Evolutionary conservation across 2,113 vertebrate species (phyloP).

Genomic region (Mellivora capensis): DNA sequence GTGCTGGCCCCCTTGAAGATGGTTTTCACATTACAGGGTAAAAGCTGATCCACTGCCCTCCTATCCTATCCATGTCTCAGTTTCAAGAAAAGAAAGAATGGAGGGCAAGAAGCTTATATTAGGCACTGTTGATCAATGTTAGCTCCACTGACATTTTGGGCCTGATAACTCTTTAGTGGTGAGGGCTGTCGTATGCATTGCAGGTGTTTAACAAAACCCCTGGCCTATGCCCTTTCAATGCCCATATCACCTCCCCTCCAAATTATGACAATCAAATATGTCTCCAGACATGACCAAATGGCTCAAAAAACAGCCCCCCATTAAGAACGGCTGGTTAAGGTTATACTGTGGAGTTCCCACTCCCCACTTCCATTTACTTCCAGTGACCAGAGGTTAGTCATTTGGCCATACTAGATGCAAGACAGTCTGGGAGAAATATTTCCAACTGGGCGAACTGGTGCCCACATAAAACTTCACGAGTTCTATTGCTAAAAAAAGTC

Average conservation of each 20-base stretch:
- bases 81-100: not conserved
- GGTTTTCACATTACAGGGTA: not conserved
- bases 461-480: not conserved
- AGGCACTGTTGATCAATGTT: not conserved
- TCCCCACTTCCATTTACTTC: not conserved
- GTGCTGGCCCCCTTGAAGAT: not conserved
- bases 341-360: not conserved
- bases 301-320: not conserved
- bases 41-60: not conserved
- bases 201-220: not conserved
- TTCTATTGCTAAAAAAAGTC: not conserved
- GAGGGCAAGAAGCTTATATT: not conserved
- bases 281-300: not conserved
- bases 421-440: not conserved
- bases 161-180: not conserved
- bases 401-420: not conserved
- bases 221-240: not conserved
- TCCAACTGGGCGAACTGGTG: not conserved
- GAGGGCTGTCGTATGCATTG: fast-evolving
- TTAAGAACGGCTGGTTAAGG: not conserved
- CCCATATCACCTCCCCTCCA: not conserved
- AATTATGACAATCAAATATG: not conserved
- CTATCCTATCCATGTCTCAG: not conserved
- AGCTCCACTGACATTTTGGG: not conserved
- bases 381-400: not conserved